Evolutionary conservation across 2,797 vertebrate genomes (phyloP), one percentile per base, ranked within the genome.

Genomic region (Rhinichthys osculus): DNA sequence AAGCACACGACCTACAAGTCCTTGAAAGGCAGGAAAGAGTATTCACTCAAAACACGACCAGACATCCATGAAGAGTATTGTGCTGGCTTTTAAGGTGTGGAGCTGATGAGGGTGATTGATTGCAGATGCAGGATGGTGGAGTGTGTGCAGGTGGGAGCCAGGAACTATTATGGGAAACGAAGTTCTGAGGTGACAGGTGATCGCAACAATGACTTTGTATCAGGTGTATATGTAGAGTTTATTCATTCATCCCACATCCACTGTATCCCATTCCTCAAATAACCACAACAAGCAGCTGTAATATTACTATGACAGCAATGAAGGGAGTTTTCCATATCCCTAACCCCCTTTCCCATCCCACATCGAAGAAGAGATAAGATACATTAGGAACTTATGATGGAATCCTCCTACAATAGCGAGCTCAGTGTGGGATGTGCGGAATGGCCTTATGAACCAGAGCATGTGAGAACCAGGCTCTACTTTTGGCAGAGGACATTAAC

Each of bases 341-440:
- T 73, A 85, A 76, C 21, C 40, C 71, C 40, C 47, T 50, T 71
- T n/a, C 72, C 47, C 23, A 0, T 77, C 73, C 86, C 69, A 30
- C 59, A 27, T 62, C 23, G 6, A 38, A 80, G 21, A 85, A 73
- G 40, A 83, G 89, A 90, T 90, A 88, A 90, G 81, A 81, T 86
- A 85, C 89, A 88, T 89, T 81, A 90, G 89, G 86, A 86, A 87
- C 85, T 85, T 83, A 85, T 64, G 85, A 85, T 74, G 89, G 85
- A 77, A 87, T 87, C 78, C 88, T 90, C 88, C 89, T 83, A 86
- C 82, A 87, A 62, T 59, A 78, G 82, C 19, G 57, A 78, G 82
- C 80, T 84, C 85, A 86, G 79, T 69, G 71, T 89, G 84, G 87
- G 86, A 90, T 64, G 66, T 87, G 83, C 72, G 69, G 69, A 82